A percentile compares a stretch with the other conserved stretches of the same genome.
Conservation (phyloP, 2,888 invertebrate species). For the Rutpela maculata region DNA sequence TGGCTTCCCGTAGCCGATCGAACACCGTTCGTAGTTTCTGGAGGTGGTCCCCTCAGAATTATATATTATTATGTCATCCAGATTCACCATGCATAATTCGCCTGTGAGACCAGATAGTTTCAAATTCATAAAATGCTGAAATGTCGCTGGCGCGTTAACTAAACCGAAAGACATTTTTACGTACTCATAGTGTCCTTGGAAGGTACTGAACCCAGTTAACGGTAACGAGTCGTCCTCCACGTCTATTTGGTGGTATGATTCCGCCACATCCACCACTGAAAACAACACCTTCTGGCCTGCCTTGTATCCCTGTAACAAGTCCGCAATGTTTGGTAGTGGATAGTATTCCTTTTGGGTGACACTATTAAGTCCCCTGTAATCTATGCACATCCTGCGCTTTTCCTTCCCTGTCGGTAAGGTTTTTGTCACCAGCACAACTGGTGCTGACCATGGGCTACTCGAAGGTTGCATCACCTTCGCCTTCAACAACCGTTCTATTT, state of each 20-base stretch:
- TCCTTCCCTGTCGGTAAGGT: background rate
- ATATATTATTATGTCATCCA: constrained; percentile 37
- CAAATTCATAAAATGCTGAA: constrained; percentile 26
- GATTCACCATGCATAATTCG: constrained; percentile 31
- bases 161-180: constrained; percentile 45
- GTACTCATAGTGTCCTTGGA: constrained; percentile 41
- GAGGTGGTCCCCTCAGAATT: constrained; percentile 21
- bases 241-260: constrained; percentile 40
- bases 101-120: constrained; percentile 3
- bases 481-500: constrained; percentile 39
- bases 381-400: constrained; percentile 44
- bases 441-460: constrained; percentile 46
- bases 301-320: constrained; percentile 41
- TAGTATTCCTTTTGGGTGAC: constrained; percentile 45
- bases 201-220: constrained; percentile 39
- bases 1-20: too few species aligned
- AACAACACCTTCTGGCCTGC: background rate
- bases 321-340: constrained; percentile 40
- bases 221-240: constrained; percentile 11
- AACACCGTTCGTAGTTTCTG: too few species aligned
- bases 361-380: constrained; percentile 45
- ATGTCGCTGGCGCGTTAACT: constrained; percentile 39
- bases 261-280: background rate
- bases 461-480: constrained; percentile 38
- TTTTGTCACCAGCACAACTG: constrained; percentile 45